phyloP scores from a whole-genome alignment of 2,113 vertebrate genomes.

The Indicator maculatus region DNA sequence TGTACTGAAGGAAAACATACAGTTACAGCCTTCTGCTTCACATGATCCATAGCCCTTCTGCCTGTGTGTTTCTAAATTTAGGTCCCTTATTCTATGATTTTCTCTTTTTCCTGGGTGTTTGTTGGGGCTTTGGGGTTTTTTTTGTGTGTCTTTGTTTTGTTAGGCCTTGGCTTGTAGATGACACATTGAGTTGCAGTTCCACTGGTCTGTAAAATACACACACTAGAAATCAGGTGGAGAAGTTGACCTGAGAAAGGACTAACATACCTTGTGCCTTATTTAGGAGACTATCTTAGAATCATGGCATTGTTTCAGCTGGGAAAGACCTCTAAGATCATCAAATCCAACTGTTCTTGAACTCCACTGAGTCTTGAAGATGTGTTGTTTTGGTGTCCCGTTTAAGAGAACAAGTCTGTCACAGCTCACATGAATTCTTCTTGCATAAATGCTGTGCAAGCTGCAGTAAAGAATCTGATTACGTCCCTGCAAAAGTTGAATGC shows the following conservation, averaged over 20 bases:
- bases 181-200: background rate
- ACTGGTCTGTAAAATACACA: background rate
- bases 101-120: too few species aligned
- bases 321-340: too few species aligned
- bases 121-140: background rate
- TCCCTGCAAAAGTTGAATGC: background rate
- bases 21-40: background rate
- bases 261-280: background rate
- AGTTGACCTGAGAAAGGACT: background rate
- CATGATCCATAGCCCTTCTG: background rate
- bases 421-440: background rate
- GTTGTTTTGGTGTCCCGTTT: background rate
- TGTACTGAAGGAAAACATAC: background rate
- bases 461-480: background rate
- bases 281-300: background rate
- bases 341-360: too few species aligned
- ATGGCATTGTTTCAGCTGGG: too few species aligned
- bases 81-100: too few species aligned
- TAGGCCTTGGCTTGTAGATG: background rate
- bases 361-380: background rate
- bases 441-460: background rate
- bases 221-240: background rate
- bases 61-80: background rate
- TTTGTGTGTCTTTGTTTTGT: background rate
- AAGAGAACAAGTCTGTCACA: background rate